Base-by-base conservation (phyloP, 1,140 invertebrate species). In the Drosophila funebris region DNA sequence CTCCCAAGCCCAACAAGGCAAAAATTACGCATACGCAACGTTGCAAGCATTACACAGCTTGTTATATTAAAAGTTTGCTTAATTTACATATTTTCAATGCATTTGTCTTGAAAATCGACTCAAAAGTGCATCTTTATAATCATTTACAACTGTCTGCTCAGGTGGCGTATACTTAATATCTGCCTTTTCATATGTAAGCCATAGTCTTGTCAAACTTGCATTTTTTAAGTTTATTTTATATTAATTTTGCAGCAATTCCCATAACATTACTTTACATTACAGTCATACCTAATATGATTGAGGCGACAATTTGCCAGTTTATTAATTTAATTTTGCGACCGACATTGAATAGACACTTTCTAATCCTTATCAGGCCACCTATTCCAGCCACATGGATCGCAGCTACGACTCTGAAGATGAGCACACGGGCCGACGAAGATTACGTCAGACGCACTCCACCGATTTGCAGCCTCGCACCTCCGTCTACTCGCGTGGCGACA, bases 401-500 rank as follows among this genome's bases (percentile, higher is more conserved):
- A 94, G 93, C 78, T 95, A 95, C 93, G 94, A 95, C 90, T 95
- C 94, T 64, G 95, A 95, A 91, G 94, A 95, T 93, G 94, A 95
- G 88, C 94, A 93, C 92, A 94, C 94, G 91, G 92, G 94, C 79
- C 93, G 92, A 90, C 93, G 92, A 82, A 92, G 92, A 91, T 93
- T 93, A 92, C 92, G 93, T 89, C 92, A 93, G 78, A 89, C 93
- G 83, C 93, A 90, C 87, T 93, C 91, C 90, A 93, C 92, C 85
- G 92, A 92, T 92, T 78, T 91, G 91, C 75, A 91, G 73, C 88
- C 89, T 50, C 90, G 92, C 81, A 93, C 95, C 56, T 96, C 96
- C 27, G 93, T 97, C 73, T 98, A 98, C 92, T 97, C 96, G 20
- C 96, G 97, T 79, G 96, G 97, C 92, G 97, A 97, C 90, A 96